These are phyloP conservation scores for Himalopsyche kuldschensis DNA, from an alignment of 2,888 invertebrate genomes.

Conservation along the genomic window DNA sequence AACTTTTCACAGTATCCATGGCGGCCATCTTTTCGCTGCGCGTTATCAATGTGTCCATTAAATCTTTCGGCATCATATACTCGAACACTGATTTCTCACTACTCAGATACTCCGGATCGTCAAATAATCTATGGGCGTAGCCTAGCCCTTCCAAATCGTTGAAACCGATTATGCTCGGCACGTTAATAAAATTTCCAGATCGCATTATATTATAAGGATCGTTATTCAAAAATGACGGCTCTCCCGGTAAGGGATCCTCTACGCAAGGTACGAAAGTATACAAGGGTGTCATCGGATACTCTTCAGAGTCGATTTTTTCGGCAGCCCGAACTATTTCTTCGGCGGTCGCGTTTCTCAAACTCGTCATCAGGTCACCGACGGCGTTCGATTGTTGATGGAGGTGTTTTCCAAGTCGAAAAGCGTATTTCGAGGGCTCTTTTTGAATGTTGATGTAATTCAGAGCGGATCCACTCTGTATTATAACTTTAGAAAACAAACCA, in stretches of 20 bases:
- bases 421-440: slow-evolving; percentile 44
- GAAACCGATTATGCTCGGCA: slow-evolving; percentile 6
- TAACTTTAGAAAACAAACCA: slow-evolving; percentile 53
- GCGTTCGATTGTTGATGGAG: slow-evolving; percentile 52
- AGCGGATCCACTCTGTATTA: slow-evolving; percentile 47
- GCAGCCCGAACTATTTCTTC: slow-evolving; percentile 48
- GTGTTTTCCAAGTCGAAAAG: slow-evolving; percentile 50
- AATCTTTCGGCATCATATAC: not conserved
- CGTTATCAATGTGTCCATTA: not conserved
- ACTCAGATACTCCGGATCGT: not conserved
- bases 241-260: slow-evolving; percentile 49
- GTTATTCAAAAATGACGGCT: slow-evolving; percentile 48
- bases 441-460: slow-evolving; percentile 47
- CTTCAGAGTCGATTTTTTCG: slow-evolving; percentile 45
- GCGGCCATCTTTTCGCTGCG: not conserved
- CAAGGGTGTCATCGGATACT: slow-evolving; percentile 42
- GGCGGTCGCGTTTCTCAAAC: slow-evolving; percentile 46
- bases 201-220: slow-evolving; percentile 48
- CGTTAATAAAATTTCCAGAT: slow-evolving; percentile 5
- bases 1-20: not conserved
- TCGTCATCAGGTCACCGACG: slow-evolving; percentile 46
- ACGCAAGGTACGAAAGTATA: slow-evolving; percentile 49
- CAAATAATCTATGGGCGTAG: not conserved
- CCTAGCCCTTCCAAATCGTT: slow-evolving; percentile 5
- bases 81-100: not conserved